These are phyloP conservation scores for Strix occidentalis DNA, from an alignment of 2,797 vertebrate genomes.

Conservation along the genomic window DNA sequence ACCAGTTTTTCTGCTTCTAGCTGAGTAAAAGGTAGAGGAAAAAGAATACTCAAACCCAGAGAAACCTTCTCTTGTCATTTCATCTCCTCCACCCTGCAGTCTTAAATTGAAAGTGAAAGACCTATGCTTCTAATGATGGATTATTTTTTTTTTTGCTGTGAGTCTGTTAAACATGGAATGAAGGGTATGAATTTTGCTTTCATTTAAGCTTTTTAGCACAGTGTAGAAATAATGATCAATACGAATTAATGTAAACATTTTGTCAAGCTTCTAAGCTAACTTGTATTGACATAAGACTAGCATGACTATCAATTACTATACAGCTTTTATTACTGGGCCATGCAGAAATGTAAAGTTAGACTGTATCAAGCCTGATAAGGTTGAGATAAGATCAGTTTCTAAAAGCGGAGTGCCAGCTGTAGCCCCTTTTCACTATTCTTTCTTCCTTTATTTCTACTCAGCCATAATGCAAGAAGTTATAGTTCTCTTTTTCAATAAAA, in stretches of 20 bases:
- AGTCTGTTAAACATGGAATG: neutral
- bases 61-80: neutral
- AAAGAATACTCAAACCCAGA: neutral
- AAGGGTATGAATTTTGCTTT: neutral
- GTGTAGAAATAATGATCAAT: neutral
- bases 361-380: neutral
- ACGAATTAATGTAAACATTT: neutral
- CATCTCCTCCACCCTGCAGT: rapidly evolving
- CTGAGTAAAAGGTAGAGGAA: neutral
- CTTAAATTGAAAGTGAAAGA: neutral
- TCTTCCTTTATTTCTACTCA: neutral
- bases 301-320: neutral
- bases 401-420: neutral
- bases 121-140: neutral
- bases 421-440: neutral
- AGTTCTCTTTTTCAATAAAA: neutral
- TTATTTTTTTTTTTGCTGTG: neutral
- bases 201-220: neutral
- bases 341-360: neutral
- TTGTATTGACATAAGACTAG: neutral
- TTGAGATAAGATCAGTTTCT: neutral
- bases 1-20: neutral
- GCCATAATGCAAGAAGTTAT: neutral
- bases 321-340: neutral
- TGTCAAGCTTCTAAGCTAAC: neutral